Base-by-base conservation (phyloP, 2,113 vertebrate species). In the Poeciliopsis occidentalis region DNA sequence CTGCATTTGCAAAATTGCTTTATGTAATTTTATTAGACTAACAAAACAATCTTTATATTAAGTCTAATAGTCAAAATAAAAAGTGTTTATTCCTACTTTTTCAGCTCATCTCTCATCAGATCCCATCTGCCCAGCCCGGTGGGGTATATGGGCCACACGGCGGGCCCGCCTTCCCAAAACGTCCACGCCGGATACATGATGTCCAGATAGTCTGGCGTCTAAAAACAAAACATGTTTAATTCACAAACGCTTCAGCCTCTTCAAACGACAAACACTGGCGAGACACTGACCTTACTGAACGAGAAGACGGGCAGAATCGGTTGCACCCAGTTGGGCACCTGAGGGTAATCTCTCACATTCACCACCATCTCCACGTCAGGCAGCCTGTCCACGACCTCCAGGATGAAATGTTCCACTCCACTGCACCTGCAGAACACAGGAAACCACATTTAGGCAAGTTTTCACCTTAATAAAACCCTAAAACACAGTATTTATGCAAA, bases 131-230 rank as follows among this genome's bases (percentile, higher is more conserved):
- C 98, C 69, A 99, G 94, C 73, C 98, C 98, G 5, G 96, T 97
- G 39, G 98, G 98, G 73, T 99, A 99, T 87, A 99, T 97, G 61
- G 98, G 98, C 98, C 98, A 99, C 82, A 99, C 97, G 30, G 98
- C 98, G 2, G 98, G 98, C 10, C 98, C 98, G 10, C 98, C 98
- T 94, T 99, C 98, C 98, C 98, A 99, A 84, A 99, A 99, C 0
- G 98, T 99, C 98, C 98, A 99, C 0, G 98, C 98, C 68, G 98
- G 98, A 74, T 99, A 99, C 98, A 99, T 98, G 88, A 99, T 97
- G 85, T 99, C 98, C 76, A 92, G 90, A 91, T 99, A 99, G 69
- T 99, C 97, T 26, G 93, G 74, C 0, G 97, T 99, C 98, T 99
- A 81, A 32, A 44, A 3, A 67, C 32, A 63, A 63, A 69, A 85